Percentiles rank a stretch among this genome's conserved stretches.
These are phyloP conservation scores for Bombyx mori DNA, from an alignment of 1,140 invertebrate genomes.

Conservation along the genomic window ASM3026992v2 NC_085116.1:7869001-7869500, in stretches of 20 bases:
- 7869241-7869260: conserved; percentile 13
- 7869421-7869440: too few species aligned
- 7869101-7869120: too few species aligned
- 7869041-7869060: conserved; percentile 2
- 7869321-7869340: conserved; percentile 50
- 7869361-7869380: conserved; percentile 27
- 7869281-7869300: conserved; percentile 66
- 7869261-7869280: conserved; percentile 62
- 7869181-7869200: too few species aligned
- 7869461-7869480: too few species aligned
- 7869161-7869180: too few species aligned
- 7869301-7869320: conserved; percentile 69
- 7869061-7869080: too few species aligned
- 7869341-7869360: conserved; percentile 28
- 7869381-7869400: neutral
- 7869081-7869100: too few species aligned
- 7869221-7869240: conserved; percentile 15
- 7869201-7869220: conserved; percentile 5
- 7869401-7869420: too few species aligned
- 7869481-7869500: too few species aligned
- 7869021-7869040: conserved; percentile 9
- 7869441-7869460: too few species aligned
- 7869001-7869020: neutral
- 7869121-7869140: too few species aligned
- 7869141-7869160: too few species aligned